Percentiles rank a stretch among this genome's conserved stretches.
Evolutionary conservation across 1,140 invertebrate genomes (phyloP).

Genomic region (Tenebrio molitor): DNA sequence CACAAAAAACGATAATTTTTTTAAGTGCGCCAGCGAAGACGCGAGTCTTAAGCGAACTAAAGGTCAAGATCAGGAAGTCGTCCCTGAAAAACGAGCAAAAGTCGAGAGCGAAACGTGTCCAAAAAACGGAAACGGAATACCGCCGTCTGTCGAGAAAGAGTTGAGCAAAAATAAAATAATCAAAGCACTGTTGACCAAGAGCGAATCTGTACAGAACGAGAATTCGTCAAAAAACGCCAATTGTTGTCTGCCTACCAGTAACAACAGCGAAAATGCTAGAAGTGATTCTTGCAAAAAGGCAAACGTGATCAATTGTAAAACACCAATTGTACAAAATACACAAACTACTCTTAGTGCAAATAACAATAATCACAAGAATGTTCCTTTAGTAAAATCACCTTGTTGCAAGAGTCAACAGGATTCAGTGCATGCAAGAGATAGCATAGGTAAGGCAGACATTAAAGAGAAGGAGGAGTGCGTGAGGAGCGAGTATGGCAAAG

Average conservation of each 20-base stretch:
- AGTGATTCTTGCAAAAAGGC: constrained; percentile 6
- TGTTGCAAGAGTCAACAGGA: neutral
- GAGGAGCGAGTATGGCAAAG: neutral
- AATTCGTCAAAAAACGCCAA: constrained; percentile 33
- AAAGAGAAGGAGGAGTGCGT: neutral
- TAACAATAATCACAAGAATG: constrained; percentile 4
- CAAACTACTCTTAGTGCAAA: constrained; percentile 3
- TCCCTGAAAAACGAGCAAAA: neutral
- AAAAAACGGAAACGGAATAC: too few species aligned
- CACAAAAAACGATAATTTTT: too few species aligned
- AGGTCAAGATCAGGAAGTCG: neutral
- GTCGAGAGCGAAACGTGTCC: too few species aligned
- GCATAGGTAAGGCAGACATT: constrained; percentile 1
- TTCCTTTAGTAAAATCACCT: neutral
- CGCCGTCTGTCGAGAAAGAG: constrained; percentile 1
- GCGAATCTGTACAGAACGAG: constrained; percentile 9
- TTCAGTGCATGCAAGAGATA: neutral
- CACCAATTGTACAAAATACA: neutral
- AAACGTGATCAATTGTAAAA: constrained; percentile 5
- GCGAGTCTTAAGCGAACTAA: neutral
- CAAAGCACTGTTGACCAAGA: neutral
- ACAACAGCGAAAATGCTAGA: neutral
- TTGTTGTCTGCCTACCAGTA: constrained; percentile 12
- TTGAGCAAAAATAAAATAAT: constrained; percentile 27
- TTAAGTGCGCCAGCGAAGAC: neutral